Evolutionary conservation across 2,888 invertebrate species (phyloP).

Genomic region (Beris chalybata): DNA sequence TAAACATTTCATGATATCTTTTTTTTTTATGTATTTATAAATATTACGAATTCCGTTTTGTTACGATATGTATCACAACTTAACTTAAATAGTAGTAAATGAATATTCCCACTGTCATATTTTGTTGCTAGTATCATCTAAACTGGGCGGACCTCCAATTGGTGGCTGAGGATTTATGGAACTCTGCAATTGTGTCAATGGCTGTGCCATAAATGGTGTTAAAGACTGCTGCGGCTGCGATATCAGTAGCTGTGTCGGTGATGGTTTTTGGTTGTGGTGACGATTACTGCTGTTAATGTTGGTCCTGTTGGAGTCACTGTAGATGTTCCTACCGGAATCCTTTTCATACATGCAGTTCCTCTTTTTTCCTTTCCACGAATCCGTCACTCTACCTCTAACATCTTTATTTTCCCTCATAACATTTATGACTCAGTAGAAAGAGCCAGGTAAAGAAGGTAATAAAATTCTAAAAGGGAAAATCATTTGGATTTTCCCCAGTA

Average conservation of each 20-base stretch:
- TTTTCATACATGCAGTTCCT: too few species aligned
- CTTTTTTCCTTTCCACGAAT: too few species aligned
- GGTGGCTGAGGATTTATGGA: constrained; percentile 43
- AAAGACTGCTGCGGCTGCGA: constrained; percentile 44
- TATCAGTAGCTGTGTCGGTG: constrained; percentile 40
- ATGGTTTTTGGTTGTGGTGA: constrained; percentile 36
- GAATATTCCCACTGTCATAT: constrained; percentile 59
- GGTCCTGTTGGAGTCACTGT: too few species aligned
- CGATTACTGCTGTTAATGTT: constrained; percentile 44
- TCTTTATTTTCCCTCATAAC: too few species aligned
- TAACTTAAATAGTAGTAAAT: constrained; percentile 56
- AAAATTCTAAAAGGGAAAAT: too few species aligned
- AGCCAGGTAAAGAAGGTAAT: too few species aligned
- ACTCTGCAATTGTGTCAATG: constrained; percentile 47
- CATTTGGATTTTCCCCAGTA: too few species aligned
- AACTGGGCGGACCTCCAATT: constrained; percentile 55
- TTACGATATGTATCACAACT: constrained; percentile 13
- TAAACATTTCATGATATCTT: constrained; percentile 3
- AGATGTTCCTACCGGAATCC: too few species aligned
- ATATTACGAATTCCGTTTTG: constrained; percentile 8
- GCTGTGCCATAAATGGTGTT: constrained; percentile 52
- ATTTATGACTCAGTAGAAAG: too few species aligned
- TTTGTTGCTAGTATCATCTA: constrained; percentile 55
- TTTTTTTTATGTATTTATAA: constrained; percentile 4
- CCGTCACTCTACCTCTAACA: too few species aligned